Evolutionary conservation across 1,140 invertebrate species (phyloP).

Genomic region (Aleiodes sp.): DNA sequence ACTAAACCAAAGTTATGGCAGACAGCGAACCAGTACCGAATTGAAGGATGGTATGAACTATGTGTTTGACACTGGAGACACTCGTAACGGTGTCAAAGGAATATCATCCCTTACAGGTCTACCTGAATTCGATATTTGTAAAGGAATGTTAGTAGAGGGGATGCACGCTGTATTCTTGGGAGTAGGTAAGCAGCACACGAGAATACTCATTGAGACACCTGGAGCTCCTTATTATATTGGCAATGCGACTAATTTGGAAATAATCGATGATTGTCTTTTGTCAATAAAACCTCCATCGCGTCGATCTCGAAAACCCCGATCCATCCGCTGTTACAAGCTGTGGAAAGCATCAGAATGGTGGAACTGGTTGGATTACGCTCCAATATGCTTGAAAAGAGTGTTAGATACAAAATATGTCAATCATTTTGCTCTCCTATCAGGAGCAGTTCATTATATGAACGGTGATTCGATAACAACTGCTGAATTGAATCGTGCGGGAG

Average conservation of each 20-base stretch:
- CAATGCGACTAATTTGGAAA: background rate
- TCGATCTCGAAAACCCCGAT: background rate
- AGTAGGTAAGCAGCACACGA: conserved; percentile 16
- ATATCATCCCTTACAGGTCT: background rate
- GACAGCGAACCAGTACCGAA: background rate
- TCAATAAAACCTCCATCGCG: conserved; percentile 24
- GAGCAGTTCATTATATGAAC: conserved; percentile 32
- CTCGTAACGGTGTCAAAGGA: background rate
- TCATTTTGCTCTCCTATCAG: conserved; percentile 25
- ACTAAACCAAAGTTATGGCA: background rate
- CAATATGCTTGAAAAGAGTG: conserved; percentile 24
- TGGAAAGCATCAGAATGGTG: conserved; percentile 41
- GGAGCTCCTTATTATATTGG: conserved; percentile 16
- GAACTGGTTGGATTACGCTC: conserved; percentile 31
- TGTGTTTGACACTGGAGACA: background rate
- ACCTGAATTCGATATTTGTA: background rate
- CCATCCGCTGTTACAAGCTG: background rate
- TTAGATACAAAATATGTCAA: conserved; percentile 27
- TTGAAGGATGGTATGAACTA: background rate
- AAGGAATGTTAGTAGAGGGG: background rate
- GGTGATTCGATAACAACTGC: conserved; percentile 21
- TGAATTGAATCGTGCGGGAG: conserved; percentile 22
- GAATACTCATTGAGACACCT: background rate
- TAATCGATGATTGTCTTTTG: background rate
- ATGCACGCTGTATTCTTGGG: conserved; percentile 22